phyloP scores from a whole-genome alignment of 2,888 invertebrate genomes.

The Diadromus collaris region DNA sequence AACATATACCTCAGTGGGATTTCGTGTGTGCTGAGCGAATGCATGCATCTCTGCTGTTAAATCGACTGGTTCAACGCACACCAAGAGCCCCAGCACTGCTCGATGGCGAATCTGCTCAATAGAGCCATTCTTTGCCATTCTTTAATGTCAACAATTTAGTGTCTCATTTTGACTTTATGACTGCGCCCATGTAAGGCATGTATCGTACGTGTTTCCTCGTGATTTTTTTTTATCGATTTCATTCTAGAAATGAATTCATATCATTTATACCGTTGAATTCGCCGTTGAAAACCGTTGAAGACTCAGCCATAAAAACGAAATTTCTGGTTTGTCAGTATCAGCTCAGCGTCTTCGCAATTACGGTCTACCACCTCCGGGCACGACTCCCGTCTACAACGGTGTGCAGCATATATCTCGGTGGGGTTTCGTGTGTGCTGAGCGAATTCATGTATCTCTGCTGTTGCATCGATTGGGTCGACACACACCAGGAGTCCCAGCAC shows the following conservation, averaged over 20 bases:
- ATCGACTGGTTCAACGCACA: constrained; percentile 54
- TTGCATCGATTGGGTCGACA: constrained; percentile 55
- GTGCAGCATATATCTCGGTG: constrained; percentile 19
- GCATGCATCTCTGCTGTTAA: constrained; percentile 38
- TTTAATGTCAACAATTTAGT: too few species aligned
- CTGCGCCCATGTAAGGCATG: too few species aligned
- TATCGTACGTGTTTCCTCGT: not conserved
- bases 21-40: constrained; percentile 32
- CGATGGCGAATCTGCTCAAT: not conserved
- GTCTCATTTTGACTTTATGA: too few species aligned
- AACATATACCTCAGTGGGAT: constrained; percentile 22
- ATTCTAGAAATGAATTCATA: not conserved
- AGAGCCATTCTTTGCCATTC: too few species aligned
- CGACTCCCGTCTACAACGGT: not conserved
- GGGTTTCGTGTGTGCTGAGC: constrained; percentile 29
- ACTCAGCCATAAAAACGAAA: constrained; percentile 3
- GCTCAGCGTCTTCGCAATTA: too few species aligned
- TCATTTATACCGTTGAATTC: not conserved
- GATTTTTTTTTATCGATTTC: constrained; percentile 1
- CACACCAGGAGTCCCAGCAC: constrained; percentile 45
- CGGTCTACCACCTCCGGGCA: too few species aligned
- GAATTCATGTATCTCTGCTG: constrained; percentile 37
- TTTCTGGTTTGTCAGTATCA: too few species aligned
- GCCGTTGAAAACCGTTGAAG: too few species aligned
- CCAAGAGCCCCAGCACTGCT: constrained; percentile 46